phyloP scores from a whole-genome alignment of 2,888 invertebrate genomes.

The Parasteatoda lunata region DNA sequence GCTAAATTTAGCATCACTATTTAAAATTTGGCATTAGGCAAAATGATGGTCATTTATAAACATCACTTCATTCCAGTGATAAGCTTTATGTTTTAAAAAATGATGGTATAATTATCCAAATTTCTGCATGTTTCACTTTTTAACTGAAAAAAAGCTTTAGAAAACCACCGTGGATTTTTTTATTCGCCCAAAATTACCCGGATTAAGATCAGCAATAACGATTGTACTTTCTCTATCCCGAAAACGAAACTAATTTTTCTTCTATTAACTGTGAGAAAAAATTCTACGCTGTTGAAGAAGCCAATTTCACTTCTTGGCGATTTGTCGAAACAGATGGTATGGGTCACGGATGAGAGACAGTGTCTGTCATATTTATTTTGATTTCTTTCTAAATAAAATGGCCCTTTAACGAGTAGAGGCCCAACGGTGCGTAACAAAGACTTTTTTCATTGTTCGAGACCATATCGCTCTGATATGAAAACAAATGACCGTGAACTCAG shows the following conservation, averaged over 20 bases:
- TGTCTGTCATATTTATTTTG: conserved; percentile 34
- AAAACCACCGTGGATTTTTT: no score
- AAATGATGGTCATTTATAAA: no score
- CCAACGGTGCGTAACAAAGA: conserved; percentile 35
- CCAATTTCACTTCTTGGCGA: conserved; percentile 12
- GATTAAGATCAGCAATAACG: no score
- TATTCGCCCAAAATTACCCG: no score
- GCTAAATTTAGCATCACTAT: no score
- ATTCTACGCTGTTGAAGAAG: not conserved
- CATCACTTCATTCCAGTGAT: no score
- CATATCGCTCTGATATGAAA: conserved; percentile 25
- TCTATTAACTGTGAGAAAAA: not conserved
- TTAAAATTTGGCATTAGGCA: no score
- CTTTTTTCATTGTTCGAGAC: conserved; percentile 45
- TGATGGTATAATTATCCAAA: no score
- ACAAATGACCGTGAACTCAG: conserved; percentile 41
- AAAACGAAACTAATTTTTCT: not conserved
- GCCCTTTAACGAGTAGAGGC: conserved; percentile 21
- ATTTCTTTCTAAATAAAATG: conserved; percentile 19
- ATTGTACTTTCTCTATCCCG: not conserved
- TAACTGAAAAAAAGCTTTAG: no score
- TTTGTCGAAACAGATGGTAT: conserved; percentile 39
- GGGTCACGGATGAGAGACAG: conserved; percentile 23
- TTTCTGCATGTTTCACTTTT: no score
- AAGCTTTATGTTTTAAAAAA: no score